Evolutionary conservation across 2,888 invertebrate species (phyloP).

Genomic region (Drosophila maculinotata): DNA sequence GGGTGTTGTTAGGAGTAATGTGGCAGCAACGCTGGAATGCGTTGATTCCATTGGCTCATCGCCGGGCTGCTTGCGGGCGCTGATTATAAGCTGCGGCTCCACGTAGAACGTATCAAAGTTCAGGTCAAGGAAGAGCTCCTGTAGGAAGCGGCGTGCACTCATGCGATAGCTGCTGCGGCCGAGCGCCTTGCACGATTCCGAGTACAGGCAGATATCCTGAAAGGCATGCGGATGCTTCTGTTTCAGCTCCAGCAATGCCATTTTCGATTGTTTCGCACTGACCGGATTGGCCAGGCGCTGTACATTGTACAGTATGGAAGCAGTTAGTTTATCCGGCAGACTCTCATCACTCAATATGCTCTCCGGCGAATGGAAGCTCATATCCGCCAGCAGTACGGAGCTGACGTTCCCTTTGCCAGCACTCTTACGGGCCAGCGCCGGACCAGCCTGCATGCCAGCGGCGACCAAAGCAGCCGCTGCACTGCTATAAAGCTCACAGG

Average conservation of each 20-base stretch:
- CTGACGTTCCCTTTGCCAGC: conserved; percentile 2
- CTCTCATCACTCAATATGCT: conserved; percentile 85
- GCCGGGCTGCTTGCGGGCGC: conserved; percentile 60
- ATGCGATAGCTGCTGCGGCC: conserved; percentile 93
- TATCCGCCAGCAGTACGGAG: conserved; percentile 78
- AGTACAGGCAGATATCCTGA: conserved; percentile 96
- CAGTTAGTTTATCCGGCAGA: conserved; percentile 83
- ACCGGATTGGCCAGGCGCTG: conserved; percentile 92
- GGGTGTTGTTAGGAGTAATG: neutral
- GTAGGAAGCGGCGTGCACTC: conserved; percentile 93
- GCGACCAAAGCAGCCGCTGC: conserved; percentile 70
- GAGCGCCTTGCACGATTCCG: conserved; percentile 93
- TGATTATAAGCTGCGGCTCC: conserved; percentile 86
- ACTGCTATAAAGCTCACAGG: conserved; percentile 70
- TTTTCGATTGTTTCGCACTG: conserved; percentile 92
- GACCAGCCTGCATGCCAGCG: conserved; percentile 66
- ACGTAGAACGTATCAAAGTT: conserved; percentile 88
- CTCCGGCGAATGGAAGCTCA: conserved; percentile 85
- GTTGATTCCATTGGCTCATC: conserved; percentile 26
- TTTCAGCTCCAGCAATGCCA: conserved; percentile 91
- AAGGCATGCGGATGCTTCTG: conserved; percentile 90
- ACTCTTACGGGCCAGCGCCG: conserved; percentile 49
- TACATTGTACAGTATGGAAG: conserved; percentile 88
- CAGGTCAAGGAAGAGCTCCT: conserved; percentile 96
- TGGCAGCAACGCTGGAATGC: neutral